Percentiles rank a stretch among this genome's conserved stretches.
Evolutionary conservation across 1,140 invertebrate genomes (phyloP).

Genomic region (Plectrocnemia conspersa): DNA sequence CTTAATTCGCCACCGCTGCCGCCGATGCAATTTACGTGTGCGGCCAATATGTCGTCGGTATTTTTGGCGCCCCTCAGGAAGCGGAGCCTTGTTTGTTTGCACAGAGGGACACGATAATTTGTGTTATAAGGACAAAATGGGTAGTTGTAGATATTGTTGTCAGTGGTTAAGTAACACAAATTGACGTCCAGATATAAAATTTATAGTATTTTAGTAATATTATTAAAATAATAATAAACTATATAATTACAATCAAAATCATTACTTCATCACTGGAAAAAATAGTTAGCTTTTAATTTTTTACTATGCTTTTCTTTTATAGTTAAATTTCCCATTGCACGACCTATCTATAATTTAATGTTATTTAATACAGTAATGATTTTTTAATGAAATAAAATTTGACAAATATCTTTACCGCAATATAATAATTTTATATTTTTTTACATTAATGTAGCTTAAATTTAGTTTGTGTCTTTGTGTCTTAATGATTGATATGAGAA

Average conservation of each 20-base stretch:
- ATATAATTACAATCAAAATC: too few species aligned
- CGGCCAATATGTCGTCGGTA: not conserved
- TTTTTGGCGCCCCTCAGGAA: conserved; percentile 8
- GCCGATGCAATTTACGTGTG: not conserved
- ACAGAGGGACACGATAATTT: conserved; percentile 1
- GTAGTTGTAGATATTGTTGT: too few species aligned
- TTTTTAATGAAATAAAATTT: not conserved
- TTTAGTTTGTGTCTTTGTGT: not conserved
- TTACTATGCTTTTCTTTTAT: too few species aligned
- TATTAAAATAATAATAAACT: too few species aligned
- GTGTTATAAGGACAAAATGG: too few species aligned
- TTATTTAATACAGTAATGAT: not conserved
- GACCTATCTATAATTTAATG: too few species aligned
- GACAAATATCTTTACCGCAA: not conserved
- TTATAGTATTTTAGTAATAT: too few species aligned
- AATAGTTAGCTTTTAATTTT: too few species aligned
- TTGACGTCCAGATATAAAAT: too few species aligned
- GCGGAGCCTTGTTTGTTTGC: not conserved
- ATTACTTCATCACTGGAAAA: too few species aligned
- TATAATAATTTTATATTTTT: not conserved
- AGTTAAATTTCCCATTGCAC: too few species aligned
- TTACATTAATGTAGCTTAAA: not conserved
- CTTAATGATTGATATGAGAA: not conserved
- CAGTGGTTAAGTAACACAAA: too few species aligned
- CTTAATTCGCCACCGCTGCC: conserved; percentile 6